Base-by-base conservation (phyloP, 1,140 invertebrate species). In the Epicauta chinensis region DNA sequence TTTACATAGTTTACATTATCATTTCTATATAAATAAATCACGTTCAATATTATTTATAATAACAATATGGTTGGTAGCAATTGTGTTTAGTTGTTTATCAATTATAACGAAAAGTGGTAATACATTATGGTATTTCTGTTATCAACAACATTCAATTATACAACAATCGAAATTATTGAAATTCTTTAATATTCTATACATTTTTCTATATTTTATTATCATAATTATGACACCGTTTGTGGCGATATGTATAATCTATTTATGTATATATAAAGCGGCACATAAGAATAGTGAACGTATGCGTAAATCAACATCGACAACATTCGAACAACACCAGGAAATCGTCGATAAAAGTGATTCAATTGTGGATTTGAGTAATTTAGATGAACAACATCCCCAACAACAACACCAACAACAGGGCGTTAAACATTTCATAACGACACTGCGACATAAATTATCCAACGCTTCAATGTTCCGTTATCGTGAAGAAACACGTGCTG, bases 401-500 rank as follows among this genome's bases (percentile, higher is more conserved):
- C 23, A 23, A 23, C 23, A 23, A 23, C 17, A 23, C 3, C 17
- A 23, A 23, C 23, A 23, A 23, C 23, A 23, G 23, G 23, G 23
- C 7, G 23, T 23, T 3, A 23, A 23, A 23, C 23, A 62, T 71
- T 82, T 83, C 58, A 84, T 89, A 56, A 84, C 80, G 42, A 83
- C 80, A 4, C 71, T 89, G 43, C 80, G 83, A 32, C 81, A 86
- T 66, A 74, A 84, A 7, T 85, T 91, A 35, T 89, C 86, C 48
- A 90, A 90, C 64, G 88, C 86, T 9, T 87, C 84, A n/a, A 71
- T 89, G 47, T 90, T 91, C 68, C 77, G 82, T 47, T 89, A 89
- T 65, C 75, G 87, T 14, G 87, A 90, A 69, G 88, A 91, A 68
- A 83, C 86, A 23, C 76, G 88, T 51, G 87, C 88, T 0, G 88